These are phyloP conservation scores for Metopia argyrocephala DNA, from an alignment of 2,888 invertebrate species.

Conservation along the genomic window DNA sequence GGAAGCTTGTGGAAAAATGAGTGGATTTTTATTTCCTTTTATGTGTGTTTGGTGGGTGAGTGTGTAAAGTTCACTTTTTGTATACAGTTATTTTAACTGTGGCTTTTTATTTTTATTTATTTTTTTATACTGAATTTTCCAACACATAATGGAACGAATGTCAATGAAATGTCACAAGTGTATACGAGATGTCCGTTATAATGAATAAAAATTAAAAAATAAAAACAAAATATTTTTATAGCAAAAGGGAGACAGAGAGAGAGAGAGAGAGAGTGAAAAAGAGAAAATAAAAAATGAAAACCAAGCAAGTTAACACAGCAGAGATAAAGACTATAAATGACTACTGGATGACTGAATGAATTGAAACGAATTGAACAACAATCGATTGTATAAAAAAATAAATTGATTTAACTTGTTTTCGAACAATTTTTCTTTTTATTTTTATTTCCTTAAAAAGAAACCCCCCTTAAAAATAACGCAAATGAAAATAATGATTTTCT, in stretches of 20 bases:
- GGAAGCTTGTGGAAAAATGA: neutral
- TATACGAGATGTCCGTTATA: neutral
- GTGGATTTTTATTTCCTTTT: neutral
- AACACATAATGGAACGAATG: neutral
- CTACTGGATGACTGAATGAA: slow-evolving; percentile 18
- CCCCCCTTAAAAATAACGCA: neutral
- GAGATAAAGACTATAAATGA: slow-evolving; percentile 16
- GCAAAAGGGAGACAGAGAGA: neutral
- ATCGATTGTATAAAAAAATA: slow-evolving; percentile 10
- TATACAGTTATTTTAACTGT: neutral
- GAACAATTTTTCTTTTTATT: slow-evolving; percentile 12
- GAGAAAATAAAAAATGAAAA: neutral
- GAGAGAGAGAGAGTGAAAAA: neutral
- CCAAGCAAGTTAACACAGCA: slow-evolving; percentile 11
- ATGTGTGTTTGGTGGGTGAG: neutral
- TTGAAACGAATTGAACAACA: slow-evolving; percentile 9
- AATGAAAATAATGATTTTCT: slow-evolving; percentile 42
- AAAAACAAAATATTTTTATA: neutral
- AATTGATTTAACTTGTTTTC: slow-evolving; percentile 47
- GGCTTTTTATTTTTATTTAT: neutral
- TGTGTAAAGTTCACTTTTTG: neutral
- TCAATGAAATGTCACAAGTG: slow-evolving; percentile 57
- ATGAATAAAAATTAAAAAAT: neutral
- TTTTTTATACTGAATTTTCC: neutral
- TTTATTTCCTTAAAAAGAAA: slow-evolving; percentile 6